These are phyloP conservation scores for Ceratina japonica DNA, from an alignment of 1,140 invertebrate genomes.

Conservation along the genomic window DNA sequence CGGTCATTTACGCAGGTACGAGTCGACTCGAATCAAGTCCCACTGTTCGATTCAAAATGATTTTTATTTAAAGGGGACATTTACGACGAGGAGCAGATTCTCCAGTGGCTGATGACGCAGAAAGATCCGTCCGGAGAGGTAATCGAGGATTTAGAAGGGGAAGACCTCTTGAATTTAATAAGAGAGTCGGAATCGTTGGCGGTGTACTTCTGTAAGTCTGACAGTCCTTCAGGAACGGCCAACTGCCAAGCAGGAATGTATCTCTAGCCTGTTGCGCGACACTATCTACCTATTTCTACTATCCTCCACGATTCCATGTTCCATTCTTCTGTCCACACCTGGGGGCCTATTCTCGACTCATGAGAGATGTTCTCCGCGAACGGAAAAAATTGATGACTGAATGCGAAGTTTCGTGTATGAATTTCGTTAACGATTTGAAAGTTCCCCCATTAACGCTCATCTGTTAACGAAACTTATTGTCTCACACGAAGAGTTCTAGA, in stretches of 20 bases:
- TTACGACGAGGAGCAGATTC: conserved; percentile 92
- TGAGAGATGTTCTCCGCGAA: too few relatives aligned
- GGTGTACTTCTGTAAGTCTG: conserved; percentile 94
- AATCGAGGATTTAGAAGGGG: conserved; percentile 93
- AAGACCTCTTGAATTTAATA: conserved; percentile 89
- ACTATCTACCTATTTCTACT: neutral
- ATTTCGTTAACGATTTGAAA: too few relatives aligned
- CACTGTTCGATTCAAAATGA: neutral
- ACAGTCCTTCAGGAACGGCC: conserved; percentile 50
- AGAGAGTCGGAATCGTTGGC: conserved; percentile 91
- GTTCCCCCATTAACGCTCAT: too few relatives aligned
- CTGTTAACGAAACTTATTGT: too few relatives aligned
- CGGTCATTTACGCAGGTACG: conserved; percentile 94
- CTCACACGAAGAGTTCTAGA: too few relatives aligned
- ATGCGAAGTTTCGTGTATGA: too few relatives aligned
- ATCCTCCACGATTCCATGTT: neutral
- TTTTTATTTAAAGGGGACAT: conserved; percentile 85
- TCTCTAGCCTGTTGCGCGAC: conserved; percentile 59
- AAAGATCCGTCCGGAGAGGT: conserved; percentile 94
- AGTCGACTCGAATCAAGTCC: neutral
- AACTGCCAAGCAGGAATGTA: conserved; percentile 63
- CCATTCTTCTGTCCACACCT: neutral
- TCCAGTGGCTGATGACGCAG: conserved; percentile 94
- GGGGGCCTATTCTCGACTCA: too few relatives aligned
- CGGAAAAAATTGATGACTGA: too few relatives aligned